Evolutionary conservation across 2,888 invertebrate genomes (phyloP), one percentile per base, ranked within the genome.

Genomic region (Tipula confusa): DNA sequence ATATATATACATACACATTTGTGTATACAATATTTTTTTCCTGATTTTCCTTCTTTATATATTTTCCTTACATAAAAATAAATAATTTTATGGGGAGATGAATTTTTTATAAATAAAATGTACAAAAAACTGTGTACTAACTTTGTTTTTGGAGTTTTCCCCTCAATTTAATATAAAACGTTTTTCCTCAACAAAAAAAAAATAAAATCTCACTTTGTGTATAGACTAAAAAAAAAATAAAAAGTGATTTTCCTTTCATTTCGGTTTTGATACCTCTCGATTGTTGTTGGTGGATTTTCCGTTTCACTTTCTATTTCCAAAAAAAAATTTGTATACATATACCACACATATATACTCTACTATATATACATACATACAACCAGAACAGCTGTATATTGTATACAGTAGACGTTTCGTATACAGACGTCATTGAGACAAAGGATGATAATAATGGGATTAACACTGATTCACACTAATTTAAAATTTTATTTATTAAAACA

Each of bases 171-270:
- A 24, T 24, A 64, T 64, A 64, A 64, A 64, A 64, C 64, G 64
- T 64, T 64, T 64, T 64, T 64, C 64, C 64, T 64, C 64, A 64
- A 64, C 18, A 64, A 64, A 9, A 64, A 64, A 64, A n/a, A n/a
- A n/a, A n/a, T n/a, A n/a, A n/a, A n/a, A n/a, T n/a, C 24, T 64
- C 64, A 64, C 64, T 64, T 64, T 64, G 64, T 64, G 24, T 24
- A 43, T 43, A 64, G 64, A 64, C 24, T 64, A 64, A 64, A 64
- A 24, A n/a, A n/a, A 64, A 64, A 64, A 64, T 64, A 24, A 64
- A 64, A 64, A 64, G 64, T 64, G 64, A 64, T 64, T 64, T 64
- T 64, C 64, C 64, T 64, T 64, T 64, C n/a, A n/a, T n/a, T n/a
- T n/a, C n/a, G n/a, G n/a, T n/a, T 64, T 64, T 24, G 3, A 64